Base-by-base conservation (phyloP, 2,797 vertebrate species). In the Eleutherodactylus coqui region DNA sequence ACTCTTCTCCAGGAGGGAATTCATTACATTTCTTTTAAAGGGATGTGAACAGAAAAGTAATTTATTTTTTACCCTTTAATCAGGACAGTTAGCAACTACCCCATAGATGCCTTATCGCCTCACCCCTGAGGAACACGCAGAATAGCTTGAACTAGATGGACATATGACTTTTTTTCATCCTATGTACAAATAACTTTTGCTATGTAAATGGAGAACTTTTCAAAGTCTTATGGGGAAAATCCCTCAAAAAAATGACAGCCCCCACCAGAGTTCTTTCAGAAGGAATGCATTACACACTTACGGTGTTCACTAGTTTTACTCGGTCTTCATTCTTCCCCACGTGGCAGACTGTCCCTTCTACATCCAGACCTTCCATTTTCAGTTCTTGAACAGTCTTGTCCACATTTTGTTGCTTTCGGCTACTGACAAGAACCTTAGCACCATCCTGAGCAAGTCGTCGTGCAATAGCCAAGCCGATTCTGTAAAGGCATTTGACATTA, bases 381-480 rank as follows among this genome's bases (percentile, higher is more conserved):
- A 98, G 92, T 1, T 92, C 83, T 0, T 92, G 89, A 88, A 97
- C 95, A 0, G 96, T 95, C 16, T 89, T 92, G 89, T 97, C 96
- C 89, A 98, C 97, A 0, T 97, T 97, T 86, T 92, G 88, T 89
- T 97, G 94, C 41, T 93, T 94, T 70, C 96, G 94, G 91, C 97
- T 97, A 93, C 97, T 98, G 86, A 98, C 88, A 0, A 98, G 92
- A 83, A 98, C 96, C 0, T 94, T 94, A 38, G 96, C 96, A 34
- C 96, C 96, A 4, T 96, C 94, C 77, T 91, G 94, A 1, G 96
- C 97, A 85, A 97, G 91, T 13, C 95, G 94, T 85, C 92, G 89
- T 8, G 96, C 96, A 0, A 96, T 92, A 47, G 97, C 96, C 0
- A 97, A 90, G 27, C 96, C 96, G 0, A 97, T 97, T 32, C 97